Evolutionary conservation across 2,113 vertebrate genomes (phyloP).

Genomic region (Cyanistes caeruleus): DNA sequence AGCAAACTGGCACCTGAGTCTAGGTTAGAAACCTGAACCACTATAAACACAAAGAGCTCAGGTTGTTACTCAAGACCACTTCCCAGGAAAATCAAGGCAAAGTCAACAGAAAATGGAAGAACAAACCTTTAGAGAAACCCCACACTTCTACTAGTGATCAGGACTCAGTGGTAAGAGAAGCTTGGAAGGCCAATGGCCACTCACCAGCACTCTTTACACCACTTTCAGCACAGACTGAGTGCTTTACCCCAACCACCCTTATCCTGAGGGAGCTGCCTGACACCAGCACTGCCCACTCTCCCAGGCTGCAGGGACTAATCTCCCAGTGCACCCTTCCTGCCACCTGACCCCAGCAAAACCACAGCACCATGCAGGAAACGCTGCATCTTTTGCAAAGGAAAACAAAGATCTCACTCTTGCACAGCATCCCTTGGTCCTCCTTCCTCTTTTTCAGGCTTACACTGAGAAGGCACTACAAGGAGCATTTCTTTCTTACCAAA

Average conservation of each 20-base stretch:
- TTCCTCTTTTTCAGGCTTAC: neutral
- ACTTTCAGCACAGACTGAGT: neutral
- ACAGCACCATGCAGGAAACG: neutral
- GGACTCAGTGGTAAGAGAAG: neutral
- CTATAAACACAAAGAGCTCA: accelerated
- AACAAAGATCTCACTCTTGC: neutral
- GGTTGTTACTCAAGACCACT: neutral
- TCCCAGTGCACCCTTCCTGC: constrained; percentile 17
- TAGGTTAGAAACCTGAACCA: neutral
- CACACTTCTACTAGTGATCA: neutral
- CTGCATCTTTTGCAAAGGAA: neutral
- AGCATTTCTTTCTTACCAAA: neutral
- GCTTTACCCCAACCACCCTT: neutral
- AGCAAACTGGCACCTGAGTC: neutral
- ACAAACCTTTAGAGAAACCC: constrained; percentile 17
- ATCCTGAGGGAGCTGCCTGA: no score
- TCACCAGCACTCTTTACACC: neutral
- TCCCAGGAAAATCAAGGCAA: neutral
- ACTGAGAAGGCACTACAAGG: neutral
- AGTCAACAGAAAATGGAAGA: neutral
- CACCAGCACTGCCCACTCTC: neutral
- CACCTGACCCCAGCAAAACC: neutral
- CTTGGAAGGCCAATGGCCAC: neutral
- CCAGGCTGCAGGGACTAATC: constrained; percentile 14
- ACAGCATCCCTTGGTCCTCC: neutral